Evolutionary conservation across 2,888 invertebrate genomes (phyloP), one percentile per base, ranked within the genome.

Genomic region (Biston stratarius): DNA sequence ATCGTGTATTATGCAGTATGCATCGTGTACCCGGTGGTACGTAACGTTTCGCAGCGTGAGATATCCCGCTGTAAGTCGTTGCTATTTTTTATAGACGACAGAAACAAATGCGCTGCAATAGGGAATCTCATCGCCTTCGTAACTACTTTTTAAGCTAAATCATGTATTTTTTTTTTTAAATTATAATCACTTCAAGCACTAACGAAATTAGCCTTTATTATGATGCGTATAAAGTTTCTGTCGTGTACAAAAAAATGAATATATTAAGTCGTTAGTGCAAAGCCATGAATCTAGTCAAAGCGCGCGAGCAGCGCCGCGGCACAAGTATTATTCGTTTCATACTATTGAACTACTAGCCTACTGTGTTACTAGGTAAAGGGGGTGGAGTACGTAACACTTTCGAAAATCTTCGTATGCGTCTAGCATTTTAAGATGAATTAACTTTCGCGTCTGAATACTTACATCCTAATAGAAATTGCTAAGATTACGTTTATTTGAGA

Each of bases 211-310:
- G 24, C 11, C 11, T 10, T 24, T 5, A 24, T 24, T 24, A 11
- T 15, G 11, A 40, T 0, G 15, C 0, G 8, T n/a, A 8, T 38
- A 36, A 52, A 6, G 52, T 52, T 52, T 52, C 5, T 44, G 34
- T 60, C 44, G 60, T 24, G 33, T 52, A 52, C 45, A 15, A 36
- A 24, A 24, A 24, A 11, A 36, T 55, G 38, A n/a, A 5, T 15
- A 57, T 12, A 60, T 36, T 51, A 55, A 15, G 10, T 12, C 51
- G 24, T 63, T 61, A 67, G 63, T 61, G 67, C 65, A 64, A 65
- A 55, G 73, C 73, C 73, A 73, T 71, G 64, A 61, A 57, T 73
- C 73, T 73, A 73, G 73, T 73, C 73, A 73, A 14, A 52, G 36
- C 12, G 52, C 36, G 52, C 49, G 67, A 61, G 69, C 56, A 53